These are phyloP conservation scores for Uropetala carovei DNA, from an alignment of 2,888 invertebrate genomes.

Conservation along the genomic window DNA sequence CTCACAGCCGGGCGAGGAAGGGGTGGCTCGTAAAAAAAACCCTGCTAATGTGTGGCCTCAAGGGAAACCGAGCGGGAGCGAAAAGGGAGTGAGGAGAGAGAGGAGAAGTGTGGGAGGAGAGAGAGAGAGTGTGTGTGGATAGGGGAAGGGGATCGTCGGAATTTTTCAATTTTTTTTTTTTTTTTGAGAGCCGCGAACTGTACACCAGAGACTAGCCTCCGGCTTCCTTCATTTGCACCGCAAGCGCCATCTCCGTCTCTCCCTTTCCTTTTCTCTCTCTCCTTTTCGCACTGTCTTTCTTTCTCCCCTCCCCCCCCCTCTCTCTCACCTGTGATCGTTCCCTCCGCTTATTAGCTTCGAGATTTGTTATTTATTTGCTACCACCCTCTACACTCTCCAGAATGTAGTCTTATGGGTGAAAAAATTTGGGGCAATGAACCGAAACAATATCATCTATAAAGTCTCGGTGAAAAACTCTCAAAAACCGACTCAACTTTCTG, in stretches of 20 bases:
- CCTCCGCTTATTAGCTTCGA: not conserved
- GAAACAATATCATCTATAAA: too few species aligned
- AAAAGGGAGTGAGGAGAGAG: not conserved
- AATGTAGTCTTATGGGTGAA: too few species aligned
- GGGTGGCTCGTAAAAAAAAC: constrained; percentile 1
- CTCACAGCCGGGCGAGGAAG: not conserved
- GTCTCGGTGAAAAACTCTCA: too few species aligned
- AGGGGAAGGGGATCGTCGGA: not conserved
- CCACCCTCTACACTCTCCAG: too few species aligned
- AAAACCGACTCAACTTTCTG: too few species aligned
- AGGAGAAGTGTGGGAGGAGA: too few species aligned
- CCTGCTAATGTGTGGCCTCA: constrained; percentile 35
- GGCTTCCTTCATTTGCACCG: not conserved
- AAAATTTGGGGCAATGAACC: too few species aligned
- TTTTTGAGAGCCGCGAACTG: not conserved
- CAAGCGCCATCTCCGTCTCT: not conserved
- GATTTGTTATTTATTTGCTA: not conserved
- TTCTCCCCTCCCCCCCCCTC: not conserved
- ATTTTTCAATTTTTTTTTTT: not conserved
- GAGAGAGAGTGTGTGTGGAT: not conserved
- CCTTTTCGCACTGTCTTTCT: not conserved
- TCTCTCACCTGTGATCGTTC: not conserved
- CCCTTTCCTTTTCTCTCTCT: not conserved
- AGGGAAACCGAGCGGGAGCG: not conserved
- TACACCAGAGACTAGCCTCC: constrained; percentile 4